Evolutionary conservation across 2,113 vertebrate species (phyloP).

Genomic region (Philantomba maxwellii): DNA sequence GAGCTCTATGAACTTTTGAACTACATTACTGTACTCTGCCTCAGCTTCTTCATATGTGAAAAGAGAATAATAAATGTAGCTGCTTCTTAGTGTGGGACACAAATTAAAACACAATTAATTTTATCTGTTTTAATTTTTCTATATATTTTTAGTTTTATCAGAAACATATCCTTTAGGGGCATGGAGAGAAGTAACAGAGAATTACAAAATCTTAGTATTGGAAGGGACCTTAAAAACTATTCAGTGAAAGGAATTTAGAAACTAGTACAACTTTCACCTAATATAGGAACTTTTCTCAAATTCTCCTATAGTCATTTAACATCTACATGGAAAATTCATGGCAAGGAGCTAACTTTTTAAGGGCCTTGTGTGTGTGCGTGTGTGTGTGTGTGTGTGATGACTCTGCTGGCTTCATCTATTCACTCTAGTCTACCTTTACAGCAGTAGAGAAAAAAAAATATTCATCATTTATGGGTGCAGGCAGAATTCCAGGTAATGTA

Average conservation of each 20-base stretch:
- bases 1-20: not conserved
- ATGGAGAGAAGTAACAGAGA: not conserved
- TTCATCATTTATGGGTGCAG: fast-evolving
- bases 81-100: not conserved
- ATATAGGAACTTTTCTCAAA: not conserved
- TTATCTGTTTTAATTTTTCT: not conserved
- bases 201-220: not conserved
- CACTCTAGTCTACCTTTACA: not conserved
- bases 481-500: not conserved
- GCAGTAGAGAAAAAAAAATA: not conserved
- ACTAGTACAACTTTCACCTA: not conserved
- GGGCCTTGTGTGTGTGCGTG: not conserved
- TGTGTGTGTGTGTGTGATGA: not conserved
- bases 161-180: not conserved
- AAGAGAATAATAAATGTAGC: not conserved
- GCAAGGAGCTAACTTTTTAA: not conserved
- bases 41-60: not conserved
- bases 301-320: not conserved
- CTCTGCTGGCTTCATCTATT: not conserved
- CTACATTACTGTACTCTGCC: not conserved
- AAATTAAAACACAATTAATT: not conserved
- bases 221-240: not conserved
- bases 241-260: not conserved
- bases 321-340: not conserved
- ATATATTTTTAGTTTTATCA: not conserved